Evolutionary conservation across 2,113 vertebrate genomes (phyloP).

Genomic region (Phaethornis superciliosus): DNA sequence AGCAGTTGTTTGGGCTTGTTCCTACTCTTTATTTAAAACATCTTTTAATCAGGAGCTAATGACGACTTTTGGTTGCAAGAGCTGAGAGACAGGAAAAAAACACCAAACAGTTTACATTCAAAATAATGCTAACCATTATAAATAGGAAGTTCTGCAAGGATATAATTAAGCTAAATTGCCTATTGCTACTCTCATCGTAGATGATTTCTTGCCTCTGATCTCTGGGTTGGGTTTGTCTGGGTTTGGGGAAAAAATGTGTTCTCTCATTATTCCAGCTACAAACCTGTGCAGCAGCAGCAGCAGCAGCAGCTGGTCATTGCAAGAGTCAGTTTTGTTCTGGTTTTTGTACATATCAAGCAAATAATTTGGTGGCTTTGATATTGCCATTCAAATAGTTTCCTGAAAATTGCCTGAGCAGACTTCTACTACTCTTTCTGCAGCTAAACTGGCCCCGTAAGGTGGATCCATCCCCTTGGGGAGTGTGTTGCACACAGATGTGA

Average conservation of each 20-base stretch:
- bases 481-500: neutral
- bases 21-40: slow-evolving; percentile 1
- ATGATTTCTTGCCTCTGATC: slow-evolving; percentile 11
- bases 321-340: neutral
- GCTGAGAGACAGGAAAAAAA: neutral
- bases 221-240: neutral
- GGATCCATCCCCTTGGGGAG: neutral
- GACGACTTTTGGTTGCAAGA: neutral
- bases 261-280: neutral
- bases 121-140: slow-evolving; percentile 30
- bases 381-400: neutral
- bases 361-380: neutral
- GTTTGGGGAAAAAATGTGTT: neutral
- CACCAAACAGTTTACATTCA: neutral
- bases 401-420: neutral
- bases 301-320: neutral
- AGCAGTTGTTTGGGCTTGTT: slow-evolving; percentile 9
- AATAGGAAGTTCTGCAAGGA: slow-evolving; percentile 42
- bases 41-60: slow-evolving; percentile 49
- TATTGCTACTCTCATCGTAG: slow-evolving; percentile 27
- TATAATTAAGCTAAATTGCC: slow-evolving; percentile 56
- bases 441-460: neutral
- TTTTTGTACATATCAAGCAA: neutral
- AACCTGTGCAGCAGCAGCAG: neutral
- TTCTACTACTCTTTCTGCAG: neutral